Evolutionary conservation across 2,797 vertebrate genomes (phyloP).

Genomic region (Tiaroga cobitis): DNA sequence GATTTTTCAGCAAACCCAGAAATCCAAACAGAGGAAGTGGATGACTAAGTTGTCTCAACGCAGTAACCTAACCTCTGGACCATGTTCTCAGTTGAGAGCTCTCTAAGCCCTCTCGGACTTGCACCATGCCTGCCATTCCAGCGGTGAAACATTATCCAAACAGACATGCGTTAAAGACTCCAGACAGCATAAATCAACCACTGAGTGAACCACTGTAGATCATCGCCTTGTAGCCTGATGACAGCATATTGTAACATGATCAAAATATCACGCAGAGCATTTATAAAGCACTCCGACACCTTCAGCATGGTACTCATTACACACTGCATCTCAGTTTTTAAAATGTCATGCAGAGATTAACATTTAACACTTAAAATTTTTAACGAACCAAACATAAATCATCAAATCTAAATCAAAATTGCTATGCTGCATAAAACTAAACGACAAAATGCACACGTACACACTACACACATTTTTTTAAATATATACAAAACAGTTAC

Average conservation of each 20-base stretch:
- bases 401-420: background rate
- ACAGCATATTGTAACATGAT: constrained; percentile 23
- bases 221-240: constrained; percentile 9
- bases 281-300: background rate
- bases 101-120: constrained; percentile 41
- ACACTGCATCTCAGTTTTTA: background rate
- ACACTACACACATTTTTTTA: background rate
- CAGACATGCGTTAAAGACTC: constrained; percentile 14
- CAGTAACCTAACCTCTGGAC: constrained; percentile 32
- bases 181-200: constrained; percentile 4
- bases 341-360: background rate
- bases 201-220: constrained; percentile 1
- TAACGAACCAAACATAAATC: no score
- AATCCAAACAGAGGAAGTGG: constrained; percentile 31
- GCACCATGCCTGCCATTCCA: constrained; percentile 46
- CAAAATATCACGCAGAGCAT: background rate
- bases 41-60: constrained; percentile 17
- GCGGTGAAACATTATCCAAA: constrained; percentile 23
- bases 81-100: constrained; percentile 45
- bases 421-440: background rate
- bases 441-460: background rate
- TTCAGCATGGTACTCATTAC: background rate
- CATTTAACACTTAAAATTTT: background rate
- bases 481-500: background rate
- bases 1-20: background rate